Evolutionary conservation across 2,797 vertebrate species (phyloP).

Genomic region (Chaetodon trifasciatus): DNA sequence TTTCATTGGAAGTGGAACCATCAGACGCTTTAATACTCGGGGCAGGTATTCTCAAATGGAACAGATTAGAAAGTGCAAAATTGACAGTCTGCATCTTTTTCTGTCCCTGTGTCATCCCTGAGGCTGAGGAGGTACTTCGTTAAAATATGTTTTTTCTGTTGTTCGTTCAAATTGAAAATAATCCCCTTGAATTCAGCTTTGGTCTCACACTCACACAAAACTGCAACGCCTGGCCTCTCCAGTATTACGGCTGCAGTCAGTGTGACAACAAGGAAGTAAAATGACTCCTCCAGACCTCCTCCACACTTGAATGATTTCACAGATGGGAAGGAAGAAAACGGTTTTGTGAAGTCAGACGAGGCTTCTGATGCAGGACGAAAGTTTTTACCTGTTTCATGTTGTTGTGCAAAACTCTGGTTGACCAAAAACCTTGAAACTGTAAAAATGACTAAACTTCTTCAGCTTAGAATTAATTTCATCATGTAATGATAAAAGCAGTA

Average conservation of each 20-base stretch:
- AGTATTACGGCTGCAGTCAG: conserved; percentile 50
- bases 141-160: background rate
- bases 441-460: background rate
- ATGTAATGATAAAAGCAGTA: background rate
- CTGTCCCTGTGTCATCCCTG: background rate
- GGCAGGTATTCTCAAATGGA: conserved; percentile 15
- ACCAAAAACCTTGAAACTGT: background rate
- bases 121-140: background rate
- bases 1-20: background rate
- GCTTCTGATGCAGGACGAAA: conserved; percentile 12
- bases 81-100: background rate
- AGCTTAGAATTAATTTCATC: background rate
- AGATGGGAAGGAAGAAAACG: conserved; percentile 66
- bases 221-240: conserved; percentile 22
- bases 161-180: conserved; percentile 8
- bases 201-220: conserved; percentile 18
- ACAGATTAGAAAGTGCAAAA: background rate
- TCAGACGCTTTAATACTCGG: background rate
- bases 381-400: conserved; percentile 4
- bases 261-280: conserved; percentile 71
- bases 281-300: conserved; percentile 74
- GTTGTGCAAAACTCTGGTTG: background rate
- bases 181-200: background rate
- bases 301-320: conserved; percentile 71
- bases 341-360: conserved; percentile 26